phyloP scores from a whole-genome alignment of 1,140 invertebrate species.

The Coelopa frigida region DNA sequence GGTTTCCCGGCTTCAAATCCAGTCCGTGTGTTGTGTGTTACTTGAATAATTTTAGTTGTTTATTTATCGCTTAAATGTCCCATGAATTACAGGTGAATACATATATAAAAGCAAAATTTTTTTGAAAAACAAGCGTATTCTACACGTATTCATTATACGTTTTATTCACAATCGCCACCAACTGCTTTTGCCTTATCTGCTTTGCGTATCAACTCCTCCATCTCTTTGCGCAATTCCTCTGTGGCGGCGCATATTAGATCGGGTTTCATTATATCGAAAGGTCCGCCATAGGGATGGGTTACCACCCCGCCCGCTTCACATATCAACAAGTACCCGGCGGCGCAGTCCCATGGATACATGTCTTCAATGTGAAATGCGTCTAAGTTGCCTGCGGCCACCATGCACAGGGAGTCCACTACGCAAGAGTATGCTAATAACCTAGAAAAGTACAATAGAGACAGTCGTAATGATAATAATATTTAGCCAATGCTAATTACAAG shows the following conservation, averaged over 20 bases:
- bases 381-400: conserved; percentile 62
- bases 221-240: conserved; percentile 28
- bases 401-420: conserved; percentile 54
- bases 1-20: too few relatives aligned
- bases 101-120: conserved; percentile 1
- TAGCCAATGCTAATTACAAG: background rate
- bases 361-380: conserved; percentile 70
- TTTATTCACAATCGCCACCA: conserved; percentile 18
- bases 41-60: too few relatives aligned
- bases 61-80: too few relatives aligned
- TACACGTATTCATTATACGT: too few relatives aligned
- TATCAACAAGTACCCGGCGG: conserved; percentile 64
- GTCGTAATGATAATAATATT: too few relatives aligned
- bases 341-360: conserved; percentile 65
- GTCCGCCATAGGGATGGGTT: conserved; percentile 48
- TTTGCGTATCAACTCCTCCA: conserved; percentile 29
- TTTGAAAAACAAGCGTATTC: background rate
- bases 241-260: conserved; percentile 58
- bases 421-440: conserved; percentile 33
- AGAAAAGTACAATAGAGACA: conserved; percentile 1
- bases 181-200: conserved; percentile 31
- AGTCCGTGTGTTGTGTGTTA: too few relatives aligned
- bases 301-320: conserved; percentile 64
- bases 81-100: too few relatives aligned
- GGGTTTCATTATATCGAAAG: conserved; percentile 59